Percentiles rank a stretch among this genome's conserved stretches.
phyloP scores from a whole-genome alignment of 1,140 invertebrate genomes.

The Gryon sp. region DNA sequence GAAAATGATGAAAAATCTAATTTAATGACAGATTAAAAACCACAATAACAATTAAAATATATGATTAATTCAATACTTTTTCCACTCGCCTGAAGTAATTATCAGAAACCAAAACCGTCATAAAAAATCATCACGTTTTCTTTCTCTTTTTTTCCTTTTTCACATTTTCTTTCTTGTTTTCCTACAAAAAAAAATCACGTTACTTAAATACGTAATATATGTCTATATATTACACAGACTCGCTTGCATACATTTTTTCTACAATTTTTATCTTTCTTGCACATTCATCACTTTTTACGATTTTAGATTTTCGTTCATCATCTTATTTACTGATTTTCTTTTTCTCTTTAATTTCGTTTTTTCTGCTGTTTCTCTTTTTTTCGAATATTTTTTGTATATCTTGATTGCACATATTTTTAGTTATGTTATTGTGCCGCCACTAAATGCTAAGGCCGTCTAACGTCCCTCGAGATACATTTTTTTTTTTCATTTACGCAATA shows the following conservation, averaged over 20 bases:
- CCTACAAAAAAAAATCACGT: constrained; percentile 1
- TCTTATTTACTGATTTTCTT: constrained; percentile 6
- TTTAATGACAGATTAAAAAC: too few relatives aligned
- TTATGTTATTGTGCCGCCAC: constrained; percentile 62
- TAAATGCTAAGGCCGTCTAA: constrained; percentile 60
- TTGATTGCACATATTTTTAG: constrained; percentile 62
- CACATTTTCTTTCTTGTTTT: constrained; percentile 4
- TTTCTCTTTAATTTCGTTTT: constrained; percentile 16
- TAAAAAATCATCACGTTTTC: too few relatives aligned
- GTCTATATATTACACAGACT: constrained; percentile 52
- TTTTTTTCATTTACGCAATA: too few relatives aligned
- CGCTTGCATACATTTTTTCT: constrained; percentile 52
- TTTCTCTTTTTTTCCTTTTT: too few relatives aligned
- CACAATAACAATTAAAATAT: too few relatives aligned
- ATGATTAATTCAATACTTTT: too few relatives aligned
- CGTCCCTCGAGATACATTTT: too few relatives aligned
- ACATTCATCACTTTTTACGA: too few relatives aligned
- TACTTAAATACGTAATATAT: constrained; percentile 20
- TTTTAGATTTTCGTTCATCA: constrained; percentile 34
- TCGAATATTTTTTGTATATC: constrained; percentile 45
- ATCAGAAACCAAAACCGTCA: too few relatives aligned
- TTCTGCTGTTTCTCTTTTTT: constrained; percentile 10
- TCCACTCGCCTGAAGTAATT: too few relatives aligned
- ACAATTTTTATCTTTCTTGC: constrained; percentile 38
- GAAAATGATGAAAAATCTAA: too few relatives aligned